Base-by-base conservation (phyloP, 1,140 invertebrate species). In the Globodera rostochiensis region DNA sequence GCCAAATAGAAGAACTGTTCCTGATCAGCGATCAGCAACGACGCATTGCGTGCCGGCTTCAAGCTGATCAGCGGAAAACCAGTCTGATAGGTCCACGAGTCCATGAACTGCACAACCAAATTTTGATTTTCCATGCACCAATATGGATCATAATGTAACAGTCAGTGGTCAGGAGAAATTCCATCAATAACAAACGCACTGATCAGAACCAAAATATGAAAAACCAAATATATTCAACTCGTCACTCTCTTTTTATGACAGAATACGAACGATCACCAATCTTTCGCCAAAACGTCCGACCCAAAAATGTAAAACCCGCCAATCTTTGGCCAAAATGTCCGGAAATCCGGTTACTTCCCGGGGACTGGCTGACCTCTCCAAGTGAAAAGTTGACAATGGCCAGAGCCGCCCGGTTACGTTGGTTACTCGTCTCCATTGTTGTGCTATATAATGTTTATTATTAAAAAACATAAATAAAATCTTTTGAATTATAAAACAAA, bases 21-120 rank as follows among this genome's bases (percentile, higher is more conserved):
- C 67, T 80, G 78, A 46, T 57, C 70, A 60, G 71, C 78, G 53
- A 73, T 36, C 57, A 80, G 64, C 36, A 60, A 6, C 11, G 71
- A 46, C 19, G 71, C 25, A 57, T 80, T 71, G 2, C 57, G 49
- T 4, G 74, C 19, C 47, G 67, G 6, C 19, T 75, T 80, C 50
- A 77, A 19, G 13, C 11, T 46, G 53, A 82, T 73, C n/a, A 82
- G 47, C 15, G 80, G 80, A 70, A 82, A 79, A n/a, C 80, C 80
- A 11, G 45, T 78, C 64, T 82, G 80, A 45, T 71, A 76, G 36
- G 73, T 73, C 80, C 80, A 82, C 13, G 60, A 66, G 69, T 80
- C 67, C 79, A 80, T 80, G 53, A 77, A 80, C 50, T 80, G n/a
- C 11, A 13, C 8, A 64, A 64, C 7, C 36, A 36, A 36, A 36